Base-by-base conservation (phyloP, 2,797 vertebrate genomes). In the Valencia hispanica region DNA sequence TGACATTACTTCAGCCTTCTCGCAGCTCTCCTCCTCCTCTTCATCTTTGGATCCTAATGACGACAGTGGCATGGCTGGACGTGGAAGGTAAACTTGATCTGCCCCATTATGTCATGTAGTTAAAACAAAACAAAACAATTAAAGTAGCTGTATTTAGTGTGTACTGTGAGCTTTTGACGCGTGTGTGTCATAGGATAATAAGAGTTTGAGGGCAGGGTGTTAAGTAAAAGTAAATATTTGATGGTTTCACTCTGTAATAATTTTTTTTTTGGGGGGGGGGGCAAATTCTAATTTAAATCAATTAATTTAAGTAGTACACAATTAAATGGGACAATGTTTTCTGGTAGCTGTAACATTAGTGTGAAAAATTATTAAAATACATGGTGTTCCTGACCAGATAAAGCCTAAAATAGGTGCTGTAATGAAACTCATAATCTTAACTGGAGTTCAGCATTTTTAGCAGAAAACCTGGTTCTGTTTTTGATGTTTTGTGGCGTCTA, bases 41-140 rank as follows among this genome's bases (percentile, higher is more conserved):
- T 86, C 94, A 0, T 95, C 96, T 70, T 77, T 96, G 89, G 97
- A 99, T 74, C 94, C 95, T 79, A 96, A 94, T 0, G 97, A 97
- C 0, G 98, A 99, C 70, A 14, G 79, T 57, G 90, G 92, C 55
- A 79, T 94, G 79, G 84, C 95, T 1, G 96, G 95, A 87, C 96
- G 98, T 77, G 98, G 97, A 94, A 97, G 98, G 98, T 99, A 78
- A 92, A 69, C 45, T 0, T n/a, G 2, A 2, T 0, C 34, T 43
- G 15, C 50, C 9, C 8, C 17, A 12, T 65, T 34, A 1, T 20
- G 61, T 65, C 34, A 65, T 36, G 17, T 11, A 20, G 18, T 63
- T 22, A 4, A 32, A 36, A n/a, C n/a, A n/a, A n/a, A n/a, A n/a
- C n/a, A n/a, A 36, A 63, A 20, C 30, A 7, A 34, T 4, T 34